Evolutionary conservation across 2,797 vertebrate species (phyloP).

Genomic region (Sciurus vulgaris): DNA sequence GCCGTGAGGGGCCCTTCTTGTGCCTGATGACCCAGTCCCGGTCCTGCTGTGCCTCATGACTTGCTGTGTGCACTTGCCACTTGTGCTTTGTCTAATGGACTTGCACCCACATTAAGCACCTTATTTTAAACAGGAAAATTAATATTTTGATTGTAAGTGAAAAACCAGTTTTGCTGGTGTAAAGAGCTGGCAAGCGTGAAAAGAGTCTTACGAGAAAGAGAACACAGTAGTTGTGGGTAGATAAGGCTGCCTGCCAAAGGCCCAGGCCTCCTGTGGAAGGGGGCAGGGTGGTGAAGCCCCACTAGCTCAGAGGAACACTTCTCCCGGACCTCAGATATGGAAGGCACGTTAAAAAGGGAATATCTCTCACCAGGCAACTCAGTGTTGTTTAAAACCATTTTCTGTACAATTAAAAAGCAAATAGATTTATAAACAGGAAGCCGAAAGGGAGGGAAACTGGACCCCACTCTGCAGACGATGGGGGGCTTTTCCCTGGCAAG

Average conservation of each 20-base stretch:
- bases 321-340: background rate
- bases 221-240: background rate
- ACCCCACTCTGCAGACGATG: too few species aligned
- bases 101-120: background rate
- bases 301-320: accelerated
- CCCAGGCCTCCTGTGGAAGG: background rate
- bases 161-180: background rate
- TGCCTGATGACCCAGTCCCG: accelerated
- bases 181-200: background rate
- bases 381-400: background rate
- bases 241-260: background rate
- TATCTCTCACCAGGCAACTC: accelerated
- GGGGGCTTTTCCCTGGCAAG: too few species aligned
- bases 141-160: background rate
- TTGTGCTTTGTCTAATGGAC: background rate
- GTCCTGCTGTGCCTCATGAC: accelerated
- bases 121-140: background rate
- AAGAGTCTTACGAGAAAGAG: background rate
- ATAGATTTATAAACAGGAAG: too few species aligned
- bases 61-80: background rate
- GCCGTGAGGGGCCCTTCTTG: background rate
- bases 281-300: background rate
- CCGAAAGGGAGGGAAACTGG: too few species aligned
- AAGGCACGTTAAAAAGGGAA: background rate
- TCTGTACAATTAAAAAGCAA: too few species aligned